Percentiles rank a stretch among this genome's conserved stretches.
Evolutionary conservation across 2,888 invertebrate species (phyloP).

Genomic region (Dryobota labecula): DNA sequence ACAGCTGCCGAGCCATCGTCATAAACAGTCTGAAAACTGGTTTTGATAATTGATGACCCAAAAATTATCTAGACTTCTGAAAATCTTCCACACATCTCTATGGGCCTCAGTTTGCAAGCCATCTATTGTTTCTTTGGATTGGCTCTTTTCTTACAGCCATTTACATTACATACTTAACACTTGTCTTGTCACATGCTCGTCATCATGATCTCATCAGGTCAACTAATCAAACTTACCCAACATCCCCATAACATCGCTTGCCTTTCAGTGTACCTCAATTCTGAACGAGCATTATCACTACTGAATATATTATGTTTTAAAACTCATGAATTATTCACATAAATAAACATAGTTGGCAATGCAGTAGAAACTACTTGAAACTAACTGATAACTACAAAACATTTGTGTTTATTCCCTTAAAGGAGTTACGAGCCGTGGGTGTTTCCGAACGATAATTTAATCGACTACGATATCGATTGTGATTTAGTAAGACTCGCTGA

Average conservation of each 20-base stretch:
- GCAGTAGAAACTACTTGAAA: slow-evolving; percentile 37
- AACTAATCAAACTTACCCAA: slow-evolving; percentile 6
- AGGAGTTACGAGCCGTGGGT: slow-evolving; percentile 43
- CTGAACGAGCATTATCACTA: slow-evolving; percentile 36
- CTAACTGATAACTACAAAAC: slow-evolving; percentile 49
- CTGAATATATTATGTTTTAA: slow-evolving; percentile 56
- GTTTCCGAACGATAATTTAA: slow-evolving; percentile 47
- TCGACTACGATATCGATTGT: slow-evolving; percentile 49
- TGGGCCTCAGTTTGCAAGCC: background rate
- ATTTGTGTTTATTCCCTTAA: slow-evolving; percentile 35
- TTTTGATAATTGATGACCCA: background rate
- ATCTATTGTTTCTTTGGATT: background rate
- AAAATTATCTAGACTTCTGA: background rate
- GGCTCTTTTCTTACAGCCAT: background rate
- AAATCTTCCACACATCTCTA: background rate
- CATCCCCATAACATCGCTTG: slow-evolving; percentile 2
- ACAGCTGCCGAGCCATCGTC: too few relatives aligned
- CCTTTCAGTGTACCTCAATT: slow-evolving; percentile 6
- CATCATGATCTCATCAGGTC: background rate
- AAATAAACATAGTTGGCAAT: slow-evolving; percentile 45
- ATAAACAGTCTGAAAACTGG: background rate
- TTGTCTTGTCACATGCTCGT: background rate
- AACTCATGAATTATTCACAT: slow-evolving; percentile 62
- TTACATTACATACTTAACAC: background rate
- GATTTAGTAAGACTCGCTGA: slow-evolving; percentile 50